Evolutionary conservation across 2,888 invertebrate genomes (phyloP), one percentile per base, ranked within the genome.

Genomic region (Cerceris ruficornis): DNA sequence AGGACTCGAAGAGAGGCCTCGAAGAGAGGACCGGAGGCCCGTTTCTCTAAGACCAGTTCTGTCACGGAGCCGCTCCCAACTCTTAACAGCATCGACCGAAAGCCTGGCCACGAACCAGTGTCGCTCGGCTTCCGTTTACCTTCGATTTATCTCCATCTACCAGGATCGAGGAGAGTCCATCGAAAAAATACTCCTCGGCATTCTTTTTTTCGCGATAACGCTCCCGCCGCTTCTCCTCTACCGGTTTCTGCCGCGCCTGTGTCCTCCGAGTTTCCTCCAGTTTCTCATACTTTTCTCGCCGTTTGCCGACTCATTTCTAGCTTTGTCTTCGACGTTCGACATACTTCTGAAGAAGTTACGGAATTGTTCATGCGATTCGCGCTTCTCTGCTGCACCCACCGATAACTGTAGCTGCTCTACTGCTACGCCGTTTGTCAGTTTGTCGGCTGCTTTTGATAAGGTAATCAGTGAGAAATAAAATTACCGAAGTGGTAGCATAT

Each of bases 1-100:
- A 28, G 28, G 28, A 28, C 28, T 28, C 28, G 28, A 28, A 28
- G 39, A 65, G 43, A 65, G 66, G 41, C 61, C 68, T 57, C 55
- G 73, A 61, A 62, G 80, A 69, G 76, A 77, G 69, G 59, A 70
- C 65, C 58, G 59, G 67, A 74, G 84, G 84, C 75, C 80, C 81
- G 55, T 42, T 68, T 17, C 69, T 70, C 68, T 79, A 77, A 86
- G 88, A 88, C 89, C 88, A 88, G 88, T 88, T 88, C 84, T 85
- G 87, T 86, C 88, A 87, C 81, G 80, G 81, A 77, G 85, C 87
- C 87, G 87, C 87, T 89, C 88, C 89, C 88, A 89, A 75, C 78
- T 84, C 75, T 81, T 74, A 83, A 84, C 84, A 81, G 84, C 84
- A 80, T 62, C 78, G 78, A 64, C 83, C 81, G 79, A 87, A 86